phyloP scores from a whole-genome alignment of 2,113 vertebrate genomes.

The Corythaixoides concolor region DNA sequence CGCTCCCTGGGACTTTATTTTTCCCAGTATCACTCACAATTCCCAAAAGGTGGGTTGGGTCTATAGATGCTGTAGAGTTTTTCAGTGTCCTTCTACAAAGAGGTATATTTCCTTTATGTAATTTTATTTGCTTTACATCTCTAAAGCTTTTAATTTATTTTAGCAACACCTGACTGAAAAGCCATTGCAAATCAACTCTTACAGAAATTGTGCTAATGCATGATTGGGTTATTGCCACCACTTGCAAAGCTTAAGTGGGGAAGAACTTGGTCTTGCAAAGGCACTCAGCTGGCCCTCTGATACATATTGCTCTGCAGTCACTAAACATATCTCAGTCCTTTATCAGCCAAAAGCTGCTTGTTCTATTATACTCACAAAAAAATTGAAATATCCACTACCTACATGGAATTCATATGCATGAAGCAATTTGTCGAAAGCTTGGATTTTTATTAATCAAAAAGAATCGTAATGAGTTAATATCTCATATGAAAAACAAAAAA shows the following conservation, averaged over 20 bases:
- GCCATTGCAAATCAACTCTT: not conserved
- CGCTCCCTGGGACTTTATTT: not conserved
- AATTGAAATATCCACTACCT: not conserved
- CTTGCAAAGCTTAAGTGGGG: not conserved
- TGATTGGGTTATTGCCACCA: not conserved
- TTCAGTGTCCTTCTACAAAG: not conserved
- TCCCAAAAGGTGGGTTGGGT: not conserved
- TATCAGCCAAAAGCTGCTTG: not conserved
- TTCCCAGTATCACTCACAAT: not conserved
- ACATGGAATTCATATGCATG: not conserved
- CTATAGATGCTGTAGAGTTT: fast-evolving
- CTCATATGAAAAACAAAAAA: not conserved
- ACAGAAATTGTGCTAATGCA: not conserved
- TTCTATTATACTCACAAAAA: not conserved
- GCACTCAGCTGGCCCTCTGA: not conserved
- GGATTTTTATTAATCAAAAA: not conserved
- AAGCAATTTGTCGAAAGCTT: not conserved
- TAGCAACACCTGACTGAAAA: not conserved
- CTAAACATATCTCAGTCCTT: not conserved
- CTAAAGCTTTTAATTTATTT: not conserved
- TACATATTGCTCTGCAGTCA: not conserved
- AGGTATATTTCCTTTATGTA: not conserved
- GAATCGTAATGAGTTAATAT: not conserved
- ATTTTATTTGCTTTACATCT: not conserved
- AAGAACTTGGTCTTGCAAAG: not conserved